Evolutionary conservation across 2,797 vertebrate species (phyloP), one percentile per base, ranked within the genome.

Genomic region (Semaprochilodus insignis): DNA sequence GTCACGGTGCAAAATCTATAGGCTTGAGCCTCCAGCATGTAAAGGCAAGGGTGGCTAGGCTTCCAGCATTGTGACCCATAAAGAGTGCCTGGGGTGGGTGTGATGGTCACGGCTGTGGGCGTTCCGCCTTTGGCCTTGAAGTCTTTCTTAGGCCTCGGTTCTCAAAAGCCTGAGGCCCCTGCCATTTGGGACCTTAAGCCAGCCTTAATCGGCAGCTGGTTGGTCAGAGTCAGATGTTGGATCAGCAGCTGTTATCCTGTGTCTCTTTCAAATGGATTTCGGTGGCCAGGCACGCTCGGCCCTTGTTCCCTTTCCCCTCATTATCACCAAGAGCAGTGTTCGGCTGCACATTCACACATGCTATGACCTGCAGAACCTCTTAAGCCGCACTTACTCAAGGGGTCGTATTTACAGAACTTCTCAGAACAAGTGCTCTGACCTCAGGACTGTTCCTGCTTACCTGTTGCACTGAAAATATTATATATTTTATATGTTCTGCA

Each of bases 61-160:
- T 81, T 77, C 83, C 83, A 74, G 81, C 77, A 86, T 91, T 91
- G 88, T 92, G 87, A 87, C 67, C 84, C 77, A 85, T 55, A 67
- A 91, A 83, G 88, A 92, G 86, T 81, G 85, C 55, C 84, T 75
- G 74, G 80, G 25, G 86, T 88, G 86, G 89, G 88, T 87, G 82
- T 83, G 83, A 87, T 89, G 81, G 86, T 80, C 4, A 79, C 80
- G 54, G 86, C 78, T 66, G 88, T 88, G 88, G 57, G 74, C 84
- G 85, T 88, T 73, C 74, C 80, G 27, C 77, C 60, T 82, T 87
- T 92, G 86, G 81, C 89, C 87, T 90, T 92, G 88, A 91, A 90
- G 83, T 88, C 83, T 90, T 90, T 90, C 86, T 88, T 88, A 87
- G 84, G 65, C 75, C 84, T 66, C 25, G 48, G 74, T 48, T 57